Base-by-base conservation (phyloP, 2,113 vertebrate species). In the Bombycilla garrulus region DNA sequence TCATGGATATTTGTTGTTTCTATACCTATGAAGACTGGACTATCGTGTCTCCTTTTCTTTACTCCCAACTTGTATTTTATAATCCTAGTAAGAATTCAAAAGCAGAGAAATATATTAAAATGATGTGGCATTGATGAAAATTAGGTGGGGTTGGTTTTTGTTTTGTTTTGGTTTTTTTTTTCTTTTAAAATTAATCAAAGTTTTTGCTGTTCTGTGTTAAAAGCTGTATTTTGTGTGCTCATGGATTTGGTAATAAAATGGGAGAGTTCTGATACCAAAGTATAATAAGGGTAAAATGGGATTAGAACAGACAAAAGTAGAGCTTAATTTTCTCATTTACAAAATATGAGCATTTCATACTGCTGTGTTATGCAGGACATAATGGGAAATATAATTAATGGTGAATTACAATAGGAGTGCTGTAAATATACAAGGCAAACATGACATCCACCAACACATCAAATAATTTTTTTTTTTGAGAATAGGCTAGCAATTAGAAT, bases 331-430 rank as follows among this genome's bases (percentile, higher is more conserved):
- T 95, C 74, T 91, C 83, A 79, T 91, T 94, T 93, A 87, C 81
- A 84, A 84, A 96, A 92, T 88, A 35, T 1, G 15, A 93, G 7
- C 57, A 66, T 93, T 96, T 95, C 58, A 29, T 77, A 45, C 58
- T 56, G n/a, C 81, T 29, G 14, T 45, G 60, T 89, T 95, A 74
- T 91, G 62, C 29, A 91, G 57, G 67, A 66, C 33, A 56, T 93
- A 92, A 81, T 95, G 86, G 77, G 61, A 95, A 96, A 95, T 88
- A 86, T 91, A 96, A 97, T 96, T 95, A 93, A 96, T 93, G 88
- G 93, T 93, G 74, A 88, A 92, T 95, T 96, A 88, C 78, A 94
- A 71, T 84, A 76, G 65, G 91, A 83, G 36, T 65, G 31, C 33
- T 73, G 35, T 79, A 81, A 86, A 97, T 73, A 50, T 94, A 61